Percentiles rank a stretch among this genome's conserved stretches.
Conservation (phyloP, 2,113 vertebrate species). For the Lampris incognitus region DNA sequence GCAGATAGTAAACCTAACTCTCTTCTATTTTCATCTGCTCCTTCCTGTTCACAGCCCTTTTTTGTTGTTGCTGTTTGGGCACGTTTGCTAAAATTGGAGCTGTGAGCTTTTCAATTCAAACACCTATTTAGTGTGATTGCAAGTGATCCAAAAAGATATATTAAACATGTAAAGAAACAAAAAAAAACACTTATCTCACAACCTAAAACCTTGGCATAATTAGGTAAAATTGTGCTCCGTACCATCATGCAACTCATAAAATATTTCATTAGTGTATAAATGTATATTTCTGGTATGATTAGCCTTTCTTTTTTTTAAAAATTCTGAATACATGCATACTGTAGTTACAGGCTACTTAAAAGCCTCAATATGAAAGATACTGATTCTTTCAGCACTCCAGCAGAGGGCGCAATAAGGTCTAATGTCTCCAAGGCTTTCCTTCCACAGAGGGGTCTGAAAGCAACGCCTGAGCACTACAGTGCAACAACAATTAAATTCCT, state of each 20-base stretch:
- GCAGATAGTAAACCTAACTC: neutral
- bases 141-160: too few relatives aligned
- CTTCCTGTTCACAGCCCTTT: neutral
- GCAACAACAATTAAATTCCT: constrained; percentile 1
- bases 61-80: too few relatives aligned
- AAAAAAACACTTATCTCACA: neutral
- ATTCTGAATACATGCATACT: too few relatives aligned
- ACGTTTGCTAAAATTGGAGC: too few relatives aligned
- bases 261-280: too few relatives aligned
- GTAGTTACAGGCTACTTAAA: neutral
- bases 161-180: too few relatives aligned
- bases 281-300: too few relatives aligned
- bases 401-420: constrained; percentile 81
- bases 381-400: constrained; percentile 64
- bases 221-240: too few relatives aligned
- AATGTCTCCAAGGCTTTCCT: constrained; percentile 54
- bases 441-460: constrained; percentile 33
- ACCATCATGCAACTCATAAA: too few relatives aligned
- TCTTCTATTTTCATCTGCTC: neutral
- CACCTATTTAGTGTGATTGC: neutral
- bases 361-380: neutral
- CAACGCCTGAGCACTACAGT: neutral
- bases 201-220: neutral
- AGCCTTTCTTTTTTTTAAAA: too few relatives aligned
- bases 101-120: too few relatives aligned